Evolutionary conservation across 2,888 invertebrate species (phyloP), one percentile per base, ranked within the genome.

Genomic region (Mesochorus sp.): DNA sequence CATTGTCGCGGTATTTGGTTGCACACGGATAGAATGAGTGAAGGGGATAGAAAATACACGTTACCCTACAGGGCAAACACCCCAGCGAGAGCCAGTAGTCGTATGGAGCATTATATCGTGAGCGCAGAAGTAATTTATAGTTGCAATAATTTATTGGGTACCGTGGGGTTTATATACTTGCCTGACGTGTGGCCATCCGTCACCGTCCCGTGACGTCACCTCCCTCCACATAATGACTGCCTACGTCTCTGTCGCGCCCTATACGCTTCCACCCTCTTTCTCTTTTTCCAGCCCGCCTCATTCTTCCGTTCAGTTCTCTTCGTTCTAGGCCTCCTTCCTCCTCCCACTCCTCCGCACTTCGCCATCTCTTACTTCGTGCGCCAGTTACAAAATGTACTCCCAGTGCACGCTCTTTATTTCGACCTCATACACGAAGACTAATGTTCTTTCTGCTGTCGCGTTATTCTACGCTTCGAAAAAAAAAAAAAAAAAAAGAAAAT

Each of bases 141-240:
- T 90, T 91, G 90, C 91, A 90, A 91, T 91, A 91, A 91, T 91
- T 91, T 91, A 91, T 91, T 91, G 90, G 91, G 88, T 90, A 90
- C 90, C 90, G 90, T 90, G 90, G 90, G 90, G 90, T 90, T 91
- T 91, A 90, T 91, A 90, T 90, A 90, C 89, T 91, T 89, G 91
- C 90, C 90, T 91, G 91, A 91, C 90, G 90, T 88, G 86, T 88
- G 88, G 90, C 90, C 90, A 91, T 90, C 91, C 90, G 90, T 91
- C 90, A 91, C 90, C 90, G 91, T 90, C 90, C n/a, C 90, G 87
- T 90, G 90, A 91, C 90, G 91, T 90, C 90, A 90, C 87, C 88
- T 87, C 88, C 89, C 90, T 88, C 88, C 89, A 90, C 89, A 90
- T 90, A 91, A 90, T 90, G 89, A 90, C 90, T 90, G 90, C 89